A percentile compares a stretch with the other conserved stretches of the same genome.
Evolutionary conservation across 2,888 invertebrate genomes (phyloP).

Genomic region (Tetragonisca angustula): DNA sequence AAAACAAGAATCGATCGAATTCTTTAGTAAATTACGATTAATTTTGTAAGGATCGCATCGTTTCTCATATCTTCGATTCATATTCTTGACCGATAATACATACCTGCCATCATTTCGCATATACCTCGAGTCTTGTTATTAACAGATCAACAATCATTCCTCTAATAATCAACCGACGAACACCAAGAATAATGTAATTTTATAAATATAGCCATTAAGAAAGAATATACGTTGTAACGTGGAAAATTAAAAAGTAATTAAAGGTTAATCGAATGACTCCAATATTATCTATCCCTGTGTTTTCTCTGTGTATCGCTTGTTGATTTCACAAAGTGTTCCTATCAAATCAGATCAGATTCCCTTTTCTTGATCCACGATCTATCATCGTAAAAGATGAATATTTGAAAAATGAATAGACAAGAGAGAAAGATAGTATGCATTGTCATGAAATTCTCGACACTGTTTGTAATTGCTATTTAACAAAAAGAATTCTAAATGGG

Average conservation of each 20-base stretch:
- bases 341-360: not conserved
- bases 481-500: constrained; percentile 7
- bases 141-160: constrained; percentile 19
- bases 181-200: constrained; percentile 39
- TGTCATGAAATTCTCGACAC: not conserved
- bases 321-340: not conserved
- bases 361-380: not conserved
- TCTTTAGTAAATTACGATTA: constrained; percentile 4
- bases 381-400: not conserved
- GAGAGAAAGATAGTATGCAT: not conserved
- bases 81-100: not conserved
- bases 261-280: constrained; percentile 8
- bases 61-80: not conserved
- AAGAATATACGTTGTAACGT: constrained; percentile 28
- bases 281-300: not conserved
- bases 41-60: not conserved
- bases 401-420: not conserved
- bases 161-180: constrained; percentile 32
- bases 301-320: not conserved
- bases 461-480: constrained; percentile 23
- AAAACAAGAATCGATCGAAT: not conserved
- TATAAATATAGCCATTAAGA: constrained; percentile 21
- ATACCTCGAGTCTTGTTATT: not conserved
- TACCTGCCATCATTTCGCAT: not conserved
- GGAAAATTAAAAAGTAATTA: not conserved